These are phyloP conservation scores for Zootoca vivipara DNA, from an alignment of 2,113 vertebrate species.

Conservation along the genomic window DNA sequence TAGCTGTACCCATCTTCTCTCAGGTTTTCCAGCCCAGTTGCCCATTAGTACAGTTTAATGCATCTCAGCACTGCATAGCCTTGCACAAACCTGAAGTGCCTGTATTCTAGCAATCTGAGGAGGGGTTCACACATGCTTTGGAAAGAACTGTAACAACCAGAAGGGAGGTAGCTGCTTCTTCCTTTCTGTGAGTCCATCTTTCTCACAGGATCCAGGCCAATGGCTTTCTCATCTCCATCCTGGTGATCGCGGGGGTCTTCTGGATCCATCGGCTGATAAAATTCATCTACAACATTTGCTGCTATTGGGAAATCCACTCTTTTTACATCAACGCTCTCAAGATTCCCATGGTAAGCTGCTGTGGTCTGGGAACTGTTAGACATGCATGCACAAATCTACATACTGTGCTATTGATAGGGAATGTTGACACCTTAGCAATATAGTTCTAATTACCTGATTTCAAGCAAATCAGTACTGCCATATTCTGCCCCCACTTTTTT, in stretches of 20 bases:
- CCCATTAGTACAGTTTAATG: not conserved
- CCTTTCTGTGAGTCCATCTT: constrained; percentile 10
- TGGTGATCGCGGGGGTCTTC: constrained; percentile 93
- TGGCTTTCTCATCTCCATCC: constrained; percentile 88
- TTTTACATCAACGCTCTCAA: constrained; percentile 94
- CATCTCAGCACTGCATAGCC: not conserved
- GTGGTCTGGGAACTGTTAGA: fast-evolving
- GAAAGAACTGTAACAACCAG: not conserved
- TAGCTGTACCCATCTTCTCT: not conserved
- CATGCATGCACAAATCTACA: not conserved
- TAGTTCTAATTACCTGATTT: not conserved
- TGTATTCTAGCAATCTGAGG: not conserved
- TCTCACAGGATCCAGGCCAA: constrained; percentile 89
- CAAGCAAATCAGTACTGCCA: not conserved
- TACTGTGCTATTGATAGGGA: not conserved
- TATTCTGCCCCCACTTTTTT: not conserved
- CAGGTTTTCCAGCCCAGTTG: not conserved
- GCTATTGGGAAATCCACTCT: constrained; percentile 97
- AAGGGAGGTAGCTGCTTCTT: not conserved
- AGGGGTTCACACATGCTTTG: not conserved
- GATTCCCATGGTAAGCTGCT: constrained; percentile 88
- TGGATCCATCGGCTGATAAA: constrained; percentile 96
- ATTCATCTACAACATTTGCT: constrained; percentile 98
- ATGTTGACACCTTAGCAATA: not conserved
- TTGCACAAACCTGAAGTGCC: not conserved